A percentile compares a stretch with the other conserved stretches of the same genome.
phyloP scores from a whole-genome alignment of 2,113 vertebrate species.

The Balaeniceps rex region DNA sequence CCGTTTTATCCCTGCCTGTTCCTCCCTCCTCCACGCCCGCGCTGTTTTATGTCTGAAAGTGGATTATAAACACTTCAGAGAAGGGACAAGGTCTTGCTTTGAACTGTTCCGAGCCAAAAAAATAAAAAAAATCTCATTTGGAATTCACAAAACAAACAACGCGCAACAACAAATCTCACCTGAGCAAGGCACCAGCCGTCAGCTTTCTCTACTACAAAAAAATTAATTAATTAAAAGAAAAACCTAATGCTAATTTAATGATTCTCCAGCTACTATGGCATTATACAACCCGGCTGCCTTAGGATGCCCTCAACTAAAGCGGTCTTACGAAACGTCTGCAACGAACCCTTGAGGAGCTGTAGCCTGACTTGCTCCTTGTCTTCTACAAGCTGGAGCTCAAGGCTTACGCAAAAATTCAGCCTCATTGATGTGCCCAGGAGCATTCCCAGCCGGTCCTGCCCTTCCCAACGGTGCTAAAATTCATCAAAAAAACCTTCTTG shows the following conservation, averaged over 20 bases:
- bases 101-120: background rate
- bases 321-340: background rate
- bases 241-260: background rate
- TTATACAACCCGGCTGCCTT: background rate
- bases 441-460: rapidly evolving
- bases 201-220: background rate
- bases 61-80: constrained; percentile 12
- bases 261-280: background rate
- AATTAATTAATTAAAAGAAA: background rate
- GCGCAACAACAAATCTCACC: background rate
- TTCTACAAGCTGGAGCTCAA: background rate
- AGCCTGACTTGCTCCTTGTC: background rate
- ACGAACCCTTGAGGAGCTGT: background rate
- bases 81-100: constrained; percentile 47
- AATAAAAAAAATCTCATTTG: background rate
- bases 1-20: background rate
- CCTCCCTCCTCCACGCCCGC: background rate
- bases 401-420: background rate
- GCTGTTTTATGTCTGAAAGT: background rate
- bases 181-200: background rate
- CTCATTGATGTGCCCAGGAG: background rate
- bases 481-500: no score
- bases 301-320: background rate
- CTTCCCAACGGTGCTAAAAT: background rate
- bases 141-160: constrained; percentile 35